phyloP scores from a whole-genome alignment of 2,113 vertebrate genomes.

The chimpanzee (Pan troglodytes) region DNA sequence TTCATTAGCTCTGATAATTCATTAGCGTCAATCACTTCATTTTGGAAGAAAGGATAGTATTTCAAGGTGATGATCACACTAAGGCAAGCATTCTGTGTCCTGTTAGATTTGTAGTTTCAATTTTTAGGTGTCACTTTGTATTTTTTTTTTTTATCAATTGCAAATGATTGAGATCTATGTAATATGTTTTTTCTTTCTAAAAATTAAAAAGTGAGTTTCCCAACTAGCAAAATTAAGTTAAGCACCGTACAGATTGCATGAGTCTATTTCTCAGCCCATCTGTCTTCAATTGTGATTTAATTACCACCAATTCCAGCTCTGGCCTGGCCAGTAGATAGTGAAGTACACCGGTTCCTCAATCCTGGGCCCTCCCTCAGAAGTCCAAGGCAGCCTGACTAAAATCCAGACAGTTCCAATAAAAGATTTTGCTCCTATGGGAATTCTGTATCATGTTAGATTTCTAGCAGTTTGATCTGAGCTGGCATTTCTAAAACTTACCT shows the following conservation, averaged over 20 bases:
- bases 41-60: background rate
- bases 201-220: slow-evolving; percentile 41
- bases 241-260: background rate
- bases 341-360: background rate
- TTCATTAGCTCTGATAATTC: slow-evolving; percentile 64
- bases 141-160: background rate
- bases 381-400: background rate
- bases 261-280: background rate
- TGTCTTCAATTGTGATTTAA: slow-evolving; percentile 41
- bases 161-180: background rate
- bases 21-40: slow-evolving; percentile 44
- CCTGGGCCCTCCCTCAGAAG: background rate
- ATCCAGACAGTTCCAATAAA: background rate
- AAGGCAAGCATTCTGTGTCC: background rate
- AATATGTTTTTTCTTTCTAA: background rate
- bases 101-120: slow-evolving; percentile 61
- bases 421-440: background rate
- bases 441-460: background rate
- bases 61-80: background rate
- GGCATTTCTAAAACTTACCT: background rate
- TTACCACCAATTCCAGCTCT: background rate
- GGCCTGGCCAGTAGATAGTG: no score
- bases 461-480: background rate
- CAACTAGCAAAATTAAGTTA: slow-evolving; percentile 8
- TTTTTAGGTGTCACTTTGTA: slow-evolving; percentile 44